Percentiles rank a stretch among this genome's conserved stretches.
Evolutionary conservation across 2,797 vertebrate genomes (phyloP).

Genomic region (Hoplostethus mediterraneus): DNA sequence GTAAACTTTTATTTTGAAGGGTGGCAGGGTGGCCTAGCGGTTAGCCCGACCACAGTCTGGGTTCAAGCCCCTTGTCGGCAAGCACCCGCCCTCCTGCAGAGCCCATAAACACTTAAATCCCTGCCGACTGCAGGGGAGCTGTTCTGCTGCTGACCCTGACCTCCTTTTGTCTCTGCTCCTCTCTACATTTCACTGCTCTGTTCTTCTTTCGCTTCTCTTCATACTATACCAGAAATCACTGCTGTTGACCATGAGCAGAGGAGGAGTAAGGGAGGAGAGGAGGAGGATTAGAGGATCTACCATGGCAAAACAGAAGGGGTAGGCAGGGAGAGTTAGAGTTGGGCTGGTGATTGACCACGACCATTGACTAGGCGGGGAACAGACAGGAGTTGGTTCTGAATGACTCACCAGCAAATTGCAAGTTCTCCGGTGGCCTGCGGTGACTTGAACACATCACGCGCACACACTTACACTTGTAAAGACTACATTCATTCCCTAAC

Average conservation of each 20-base stretch:
- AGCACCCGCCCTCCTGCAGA: too few species aligned
- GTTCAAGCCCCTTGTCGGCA: too few species aligned
- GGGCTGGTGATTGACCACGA: constrained; percentile 46
- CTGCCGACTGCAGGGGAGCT: too few species aligned
- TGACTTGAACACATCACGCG: constrained; percentile 9
- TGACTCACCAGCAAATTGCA: constrained; percentile 33
- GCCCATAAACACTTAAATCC: too few species aligned
- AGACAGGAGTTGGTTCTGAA: constrained; percentile 20
- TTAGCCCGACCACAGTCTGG: not conserved
- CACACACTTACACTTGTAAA: not conserved
- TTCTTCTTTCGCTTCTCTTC: constrained; percentile 2
- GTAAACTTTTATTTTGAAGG: not conserved
- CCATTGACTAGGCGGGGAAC: constrained; percentile 45
- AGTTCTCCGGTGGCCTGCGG: constrained; percentile 16
- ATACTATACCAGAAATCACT: constrained; percentile 15
- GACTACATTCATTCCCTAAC: not conserved
- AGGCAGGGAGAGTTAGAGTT: constrained; percentile 26
- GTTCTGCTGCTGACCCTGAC: too few species aligned
- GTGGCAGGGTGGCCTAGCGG: not conserved
- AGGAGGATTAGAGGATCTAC: constrained; percentile 60
- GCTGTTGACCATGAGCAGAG: constrained; percentile 40
- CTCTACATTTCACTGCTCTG: not conserved
- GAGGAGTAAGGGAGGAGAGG: constrained; percentile 21
- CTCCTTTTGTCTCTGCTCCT: too few species aligned
- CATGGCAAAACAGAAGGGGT: constrained; percentile 37